phyloP scores from a whole-genome alignment of 2,888 invertebrate genomes.

The Meteorus cinctellus region DNA sequence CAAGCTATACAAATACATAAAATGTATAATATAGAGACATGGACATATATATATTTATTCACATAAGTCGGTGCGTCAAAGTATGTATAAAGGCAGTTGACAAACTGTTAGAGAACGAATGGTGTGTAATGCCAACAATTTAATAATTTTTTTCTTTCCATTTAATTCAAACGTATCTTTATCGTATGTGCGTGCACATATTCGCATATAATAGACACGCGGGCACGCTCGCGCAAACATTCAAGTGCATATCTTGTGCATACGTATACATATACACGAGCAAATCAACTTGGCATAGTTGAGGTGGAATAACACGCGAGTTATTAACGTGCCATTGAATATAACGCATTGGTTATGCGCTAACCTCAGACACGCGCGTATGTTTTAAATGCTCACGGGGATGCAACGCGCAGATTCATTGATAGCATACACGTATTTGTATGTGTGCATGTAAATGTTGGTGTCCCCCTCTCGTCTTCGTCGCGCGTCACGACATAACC shows the following conservation, averaged over 20 bases:
- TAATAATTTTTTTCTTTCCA: neutral
- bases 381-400: constrained; percentile 30
- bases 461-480: neutral
- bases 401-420: constrained; percentile 37
- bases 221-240: constrained; percentile 5
- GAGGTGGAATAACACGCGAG: constrained; percentile 38
- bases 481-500: constrained; percentile 9
- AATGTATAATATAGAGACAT: neutral
- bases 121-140: constrained; percentile 18
- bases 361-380: constrained; percentile 41
- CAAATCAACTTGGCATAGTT: constrained; percentile 41
- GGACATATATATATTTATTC: neutral
- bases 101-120: constrained; percentile 1
- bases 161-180: constrained; percentile 25
- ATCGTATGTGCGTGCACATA: constrained; percentile 11
- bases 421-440: constrained; percentile 18
- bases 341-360: constrained; percentile 41
- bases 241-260: constrained; percentile 21
- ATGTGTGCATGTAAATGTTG: neutral
- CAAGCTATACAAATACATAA: neutral
- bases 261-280: constrained; percentile 3
- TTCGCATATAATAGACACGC: constrained; percentile 9
- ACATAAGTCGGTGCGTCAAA: neutral
- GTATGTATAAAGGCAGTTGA: constrained; percentile 10
- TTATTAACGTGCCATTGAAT: constrained; percentile 42